Base-by-base conservation (phyloP, 2,797 vertebrate species). In the Alauda arvensis region DNA sequence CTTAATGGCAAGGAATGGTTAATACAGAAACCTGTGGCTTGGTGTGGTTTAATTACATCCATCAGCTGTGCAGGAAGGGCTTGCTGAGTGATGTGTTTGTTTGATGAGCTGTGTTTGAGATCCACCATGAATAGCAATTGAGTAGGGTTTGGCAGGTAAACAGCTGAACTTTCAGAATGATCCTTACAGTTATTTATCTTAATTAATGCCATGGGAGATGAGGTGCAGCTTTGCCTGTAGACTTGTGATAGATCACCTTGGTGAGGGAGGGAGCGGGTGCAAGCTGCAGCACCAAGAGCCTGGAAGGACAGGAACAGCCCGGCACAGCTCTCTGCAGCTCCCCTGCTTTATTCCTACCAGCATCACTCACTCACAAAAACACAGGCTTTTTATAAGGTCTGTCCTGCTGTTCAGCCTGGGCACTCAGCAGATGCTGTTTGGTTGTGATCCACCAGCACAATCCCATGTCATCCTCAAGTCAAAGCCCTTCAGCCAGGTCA, bases 31-130 rank as follows among this genome's bases (percentile, higher is more conserved):
- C n/a, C 26, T 24, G 12, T 65, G 71, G 8, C 46, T 85, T 63
- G 40, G 43, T 61, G 77, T 66, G 42, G 48, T 81, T 92, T 90
- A 83, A 71, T 92, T 85, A 33, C 82, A 79, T 51, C 78, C 77
- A 39, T 62, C 39, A n/a, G n/a, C 57, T 65, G 65, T 3, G 2
- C 57, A 60, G 66, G 34, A 55, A 59, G 45, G 56, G 67, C 60
- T 77, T 66, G 53, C 53, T 49, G 68, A 62, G 49, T 60, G 75
- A 71, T 69, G 72, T n/a, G 51, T 86, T 59, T 62, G 56, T 59
- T 59, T 59, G 56, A 59, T 39, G 56, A 89, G 76, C 72, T 65
- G 15, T 2, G 3, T 82, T 84, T 82, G 57, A 78, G 53, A 67
- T 59, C 37, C n/a, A 25, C 65, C 8, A 1, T 2, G 2, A 79